Base-by-base conservation (phyloP, 1,140 invertebrate species). In the Drosophila dunni region DNA sequence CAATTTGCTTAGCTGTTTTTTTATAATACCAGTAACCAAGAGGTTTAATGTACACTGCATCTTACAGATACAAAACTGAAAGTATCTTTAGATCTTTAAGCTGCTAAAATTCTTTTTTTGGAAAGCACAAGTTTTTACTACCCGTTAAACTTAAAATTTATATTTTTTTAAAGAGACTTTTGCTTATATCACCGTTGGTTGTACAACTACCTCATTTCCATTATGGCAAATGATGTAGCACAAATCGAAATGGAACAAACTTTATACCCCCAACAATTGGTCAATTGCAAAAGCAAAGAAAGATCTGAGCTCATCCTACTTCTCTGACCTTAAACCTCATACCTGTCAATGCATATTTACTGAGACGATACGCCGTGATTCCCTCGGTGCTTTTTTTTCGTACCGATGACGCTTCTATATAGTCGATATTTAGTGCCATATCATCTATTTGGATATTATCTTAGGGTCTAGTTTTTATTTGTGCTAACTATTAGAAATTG, bases 221-320 rank as follows among this genome's bases (percentile, higher is more conserved):
- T 11, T 15, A 29, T 46, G 7, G 9, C 38, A 50, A 50, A 36
- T 13, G 45, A 62, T 62, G 34, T 53, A 15, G 7, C 9, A 6
- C n/a, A 15, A 53, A 42, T 53, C n/a, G 36, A 58, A 66, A 38
- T 45, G 20, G 3, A 15, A 54, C 38, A 48, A 40, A 56, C 5
- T 57, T 15, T 50, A 50, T 50, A 56, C 11, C 51, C 4, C 53
- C 60, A 77, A 75, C 29, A 38, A 48, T 56, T 42, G 17, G 62
- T 65, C 40, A 54, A 66, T 54, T 60, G 54, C 17, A 57, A 75
- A 56, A 44, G 42, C 61, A 72, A 68, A 46, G 67, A 65, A 73
- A 79, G 48, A 38, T 51, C 44, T 84, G 81, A 84, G 78, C 69
- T 84, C 81, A 84, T 85, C 67, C 33, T n/a, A 40, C 33, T 63